Base-by-base conservation (phyloP, 2,888 invertebrate genomes). In the Oscheius myriophilus region DNA sequence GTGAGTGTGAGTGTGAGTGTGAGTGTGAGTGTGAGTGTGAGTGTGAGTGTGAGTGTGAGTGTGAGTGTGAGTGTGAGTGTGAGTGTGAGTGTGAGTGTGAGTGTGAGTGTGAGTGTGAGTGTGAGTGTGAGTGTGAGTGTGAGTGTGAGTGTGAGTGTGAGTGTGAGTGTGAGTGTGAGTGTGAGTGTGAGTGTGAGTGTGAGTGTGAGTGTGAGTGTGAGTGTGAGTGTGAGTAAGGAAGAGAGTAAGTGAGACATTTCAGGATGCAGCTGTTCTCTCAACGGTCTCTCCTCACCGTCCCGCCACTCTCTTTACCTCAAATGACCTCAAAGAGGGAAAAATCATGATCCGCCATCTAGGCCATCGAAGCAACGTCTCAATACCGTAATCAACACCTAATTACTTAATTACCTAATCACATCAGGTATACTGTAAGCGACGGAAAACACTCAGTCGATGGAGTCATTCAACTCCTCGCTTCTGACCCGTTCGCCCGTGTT, bases 381-480 rank as follows among this genome's bases (percentile, higher is more conserved):
- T 73, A 9, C 46, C 49, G 72, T 73, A 64, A 39, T 18, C 41
- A 7, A 18, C 14, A 16, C 2, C 21, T 2, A n/a, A 21, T 12
- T 46, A 45, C n/a, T 46, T 18, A 11, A 43, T 18, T 18, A 14
- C n/a, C n/a, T 16, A n/a, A 49, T 42, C 26, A 43, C 46, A 66
- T 53, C 59, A 82, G 82, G 14, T 85, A 84, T 63, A 71, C 79
- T 3, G 84, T 84, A 4, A 76, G 72, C 43, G 85, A 85, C 59
- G 84, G 81, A 4, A 67, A 71, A 33, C 78, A 82, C 59, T 69
- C 55, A 1, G 79, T 81, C 14, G 51, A 67, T 11, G 75, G 71
- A 1, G 70, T 59, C 45, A 70, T 82, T 51, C 69, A 70, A 7
- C 69, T 82, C 9, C 57, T 73, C 9, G 70, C 79, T 2, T 61